Base-by-base conservation (phyloP, 1,140 invertebrate species). In the Lordiphosa stackelbergi region DNA sequence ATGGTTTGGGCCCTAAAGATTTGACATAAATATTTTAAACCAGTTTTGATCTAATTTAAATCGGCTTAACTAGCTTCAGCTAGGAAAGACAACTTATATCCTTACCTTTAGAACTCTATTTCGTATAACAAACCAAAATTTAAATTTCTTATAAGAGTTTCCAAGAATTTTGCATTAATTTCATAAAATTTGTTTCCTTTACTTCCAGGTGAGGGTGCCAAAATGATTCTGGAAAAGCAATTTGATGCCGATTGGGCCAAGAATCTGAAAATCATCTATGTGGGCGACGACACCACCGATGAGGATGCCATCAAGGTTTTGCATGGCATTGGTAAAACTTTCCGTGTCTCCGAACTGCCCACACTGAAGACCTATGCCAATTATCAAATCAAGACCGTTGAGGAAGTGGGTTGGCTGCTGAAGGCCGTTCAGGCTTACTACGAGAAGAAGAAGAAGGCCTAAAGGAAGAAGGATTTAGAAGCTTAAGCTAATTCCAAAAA, bases 231-330 rank as follows among this genome's bases (percentile, higher is more conserved):
- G 46, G 91, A 95, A 60, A 96, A 95, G 10, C 93, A 95, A 1
- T 96, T 96, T 88, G 95, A 95, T 13, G 90, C 96, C 4, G 95
- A 97, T 85, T 97, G 96, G 95, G 93, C 93, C 74, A 95, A 96
- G 88, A 91, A 95, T 49, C 93, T 96, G 57, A 91, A 95, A 65
- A 95, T 96, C 73, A 94, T 97, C 73, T 97, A 96, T 77, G 94
- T 92, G 41, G 96, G 96, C 53, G 96, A 97, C 87, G 96, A 97
- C 88, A 92, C 91, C 24, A 96, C 95, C 2, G 95, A 97, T 88
- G 95, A 97, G 89, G 95, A 97, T 88, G 95, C 96, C 35, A 96
- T 97, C 91, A 90, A 92, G 90, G 94, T 96, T 83, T 83, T 95
- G 38, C 94, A 95, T 90, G 94, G 94, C 81, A 95, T 96, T 92